These are phyloP conservation scores for Rhamphomyia laevipes DNA, from an alignment of 2,888 invertebrate genomes.

Conservation along the genomic window DNA sequence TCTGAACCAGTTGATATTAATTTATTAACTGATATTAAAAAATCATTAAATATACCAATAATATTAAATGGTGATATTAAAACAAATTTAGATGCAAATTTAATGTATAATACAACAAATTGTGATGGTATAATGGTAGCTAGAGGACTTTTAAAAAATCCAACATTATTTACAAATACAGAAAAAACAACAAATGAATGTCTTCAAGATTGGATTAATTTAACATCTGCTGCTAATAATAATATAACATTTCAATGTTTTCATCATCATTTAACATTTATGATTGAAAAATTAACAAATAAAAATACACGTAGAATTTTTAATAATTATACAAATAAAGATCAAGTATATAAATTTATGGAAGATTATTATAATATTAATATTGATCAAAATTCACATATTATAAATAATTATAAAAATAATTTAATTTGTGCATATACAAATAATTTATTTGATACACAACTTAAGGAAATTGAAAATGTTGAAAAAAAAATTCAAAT, in stretches of 20 bases:
- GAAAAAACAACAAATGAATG: slow-evolving; percentile 60
- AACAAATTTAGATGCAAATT: slow-evolving; percentile 55
- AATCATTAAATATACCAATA: slow-evolving; percentile 65
- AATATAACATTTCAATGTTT: slow-evolving; percentile 69
- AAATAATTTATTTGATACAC: too few relatives aligned
- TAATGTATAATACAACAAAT: slow-evolving; percentile 52
- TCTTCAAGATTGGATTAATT: slow-evolving; percentile 68
- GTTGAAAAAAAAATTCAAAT: too few relatives aligned
- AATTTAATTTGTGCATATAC: neutral
- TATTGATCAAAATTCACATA: neutral
- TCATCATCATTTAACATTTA: slow-evolving; percentile 93
- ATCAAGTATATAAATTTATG: slow-evolving; percentile 60
- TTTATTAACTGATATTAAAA: slow-evolving; percentile 58
- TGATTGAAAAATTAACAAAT: slow-evolving; percentile 74
- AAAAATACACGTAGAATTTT: slow-evolving; percentile 63
- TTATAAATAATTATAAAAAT: neutral
- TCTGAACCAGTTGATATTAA: slow-evolving; percentile 59
- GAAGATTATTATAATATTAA: slow-evolving; percentile 42
- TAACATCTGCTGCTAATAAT: slow-evolving; percentile 49
- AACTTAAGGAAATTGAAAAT: too few relatives aligned
- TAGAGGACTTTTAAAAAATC: slow-evolving; percentile 80
- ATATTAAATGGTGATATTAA: slow-evolving; percentile 89
- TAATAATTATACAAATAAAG: slow-evolving; percentile 59
- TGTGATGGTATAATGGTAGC: slow-evolving; percentile 88
- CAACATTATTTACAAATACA: slow-evolving; percentile 71